Evolutionary conservation across 2,113 vertebrate genomes (phyloP).

Genomic region (Sphaerodactylus townsendi): DNA sequence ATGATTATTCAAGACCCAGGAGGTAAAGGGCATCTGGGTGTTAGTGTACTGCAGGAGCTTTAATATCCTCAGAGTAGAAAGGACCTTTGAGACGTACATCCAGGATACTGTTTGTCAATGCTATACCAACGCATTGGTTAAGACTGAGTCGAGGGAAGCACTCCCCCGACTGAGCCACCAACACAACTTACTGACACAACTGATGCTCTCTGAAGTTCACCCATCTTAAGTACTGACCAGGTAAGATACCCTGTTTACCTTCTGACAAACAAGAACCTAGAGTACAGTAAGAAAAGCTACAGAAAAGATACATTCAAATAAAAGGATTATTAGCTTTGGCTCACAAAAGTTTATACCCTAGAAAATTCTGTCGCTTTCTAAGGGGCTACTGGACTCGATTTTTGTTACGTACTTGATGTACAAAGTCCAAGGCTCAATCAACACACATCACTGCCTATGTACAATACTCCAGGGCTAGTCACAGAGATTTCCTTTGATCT

Average conservation of each 20-base stretch:
- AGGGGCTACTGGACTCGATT: too few species aligned
- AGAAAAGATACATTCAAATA: conserved; percentile 57
- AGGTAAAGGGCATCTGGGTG: conserved; percentile 1
- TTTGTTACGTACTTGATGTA: not conserved
- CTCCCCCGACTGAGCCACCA: conserved; percentile 24
- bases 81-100: conserved; percentile 54
- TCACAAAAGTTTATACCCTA: too few species aligned
- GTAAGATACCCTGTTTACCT: conserved; percentile 63
- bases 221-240: conserved; percentile 58
- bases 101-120: conserved; percentile 45
- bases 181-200: conserved; percentile 60
- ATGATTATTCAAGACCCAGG: conserved; percentile 22
- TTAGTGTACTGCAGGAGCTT: conserved; percentile 42
- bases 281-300: conserved; percentile 61
- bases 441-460: not conserved
- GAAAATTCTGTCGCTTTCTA: too few species aligned
- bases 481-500: too few species aligned
- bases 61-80: conserved; percentile 69
- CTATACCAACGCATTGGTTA: conserved; percentile 22
- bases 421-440: not conserved
- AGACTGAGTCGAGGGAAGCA: conserved; percentile 30
- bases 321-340: conserved; percentile 51
- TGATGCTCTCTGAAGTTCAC: conserved; percentile 61
- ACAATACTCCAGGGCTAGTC: not conserved
- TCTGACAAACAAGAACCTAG: conserved; percentile 64